These are phyloP conservation scores for Rhagologus leucostigma DNA, from an alignment of 2,113 vertebrate species.

Conservation along the genomic window DNA sequence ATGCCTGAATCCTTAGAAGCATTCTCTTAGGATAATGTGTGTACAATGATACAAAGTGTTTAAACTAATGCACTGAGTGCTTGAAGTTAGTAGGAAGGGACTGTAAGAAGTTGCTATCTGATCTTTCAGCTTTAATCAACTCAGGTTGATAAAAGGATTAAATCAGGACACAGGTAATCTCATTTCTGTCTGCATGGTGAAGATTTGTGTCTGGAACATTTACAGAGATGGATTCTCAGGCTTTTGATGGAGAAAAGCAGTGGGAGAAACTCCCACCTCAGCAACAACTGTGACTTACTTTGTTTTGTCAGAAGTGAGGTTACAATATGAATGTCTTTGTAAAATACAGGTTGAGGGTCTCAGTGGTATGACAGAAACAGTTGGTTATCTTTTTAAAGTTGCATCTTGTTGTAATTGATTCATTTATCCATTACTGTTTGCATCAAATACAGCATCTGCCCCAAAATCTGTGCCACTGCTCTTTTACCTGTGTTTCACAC, in stretches of 20 bases:
- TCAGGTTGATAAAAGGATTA: neutral
- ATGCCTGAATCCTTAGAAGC: neutral
- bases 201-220: neutral
- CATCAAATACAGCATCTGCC: neutral
- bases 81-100: neutral
- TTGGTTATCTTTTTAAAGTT: neutral
- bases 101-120: neutral
- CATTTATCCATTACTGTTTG: neutral
- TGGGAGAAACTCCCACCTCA: neutral
- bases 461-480: neutral
- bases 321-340: fast-evolving
- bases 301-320: neutral
- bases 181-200: neutral
- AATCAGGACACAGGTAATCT: neutral
- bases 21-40: neutral
- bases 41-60: neutral
- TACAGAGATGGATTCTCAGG: neutral
- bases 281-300: neutral
- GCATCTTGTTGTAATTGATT: neutral
- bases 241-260: neutral
- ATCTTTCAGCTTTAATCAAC: neutral
- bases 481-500: neutral
- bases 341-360: neutral
- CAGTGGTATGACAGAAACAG: neutral
- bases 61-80: neutral